Percentiles rank a stretch among this genome's conserved stretches.
Evolutionary conservation across 30 jellyfish, hydroid and myxozoan genomes (phyloP).

Genomic region (Turritopsis rubra): DNA sequence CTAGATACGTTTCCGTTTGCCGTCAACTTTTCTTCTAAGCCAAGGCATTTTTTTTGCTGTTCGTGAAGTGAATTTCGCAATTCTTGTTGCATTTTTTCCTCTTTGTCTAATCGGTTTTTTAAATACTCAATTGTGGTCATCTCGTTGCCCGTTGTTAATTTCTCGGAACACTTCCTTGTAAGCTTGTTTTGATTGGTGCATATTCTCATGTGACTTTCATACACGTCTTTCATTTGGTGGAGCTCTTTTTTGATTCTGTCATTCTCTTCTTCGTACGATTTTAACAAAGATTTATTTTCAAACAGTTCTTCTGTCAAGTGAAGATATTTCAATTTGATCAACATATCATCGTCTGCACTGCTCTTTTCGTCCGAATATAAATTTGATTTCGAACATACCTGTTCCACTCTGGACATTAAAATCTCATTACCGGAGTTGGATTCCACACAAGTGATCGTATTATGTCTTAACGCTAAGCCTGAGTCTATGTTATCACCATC

Average conservation of each 20-base stretch:
- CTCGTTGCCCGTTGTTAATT: not conserved
- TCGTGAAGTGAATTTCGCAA: conserved; percentile 22
- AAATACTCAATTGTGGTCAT: conserved; percentile 19
- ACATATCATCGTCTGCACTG: not conserved
- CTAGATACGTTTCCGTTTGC: not conserved
- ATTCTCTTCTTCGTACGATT: not conserved
- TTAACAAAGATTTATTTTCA: not conserved
- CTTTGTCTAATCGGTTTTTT: conserved; percentile 42
- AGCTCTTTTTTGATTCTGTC: conserved; percentile 14
- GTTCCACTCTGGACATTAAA: conserved; percentile 7
- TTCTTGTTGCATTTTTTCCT: conserved; percentile 58
- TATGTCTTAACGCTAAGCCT: not conserved
- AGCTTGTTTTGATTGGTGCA: conserved; percentile 11
- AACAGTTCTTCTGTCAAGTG: not conserved
- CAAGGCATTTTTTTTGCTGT: not conserved
- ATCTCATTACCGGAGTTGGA: not conserved
- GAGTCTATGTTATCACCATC: not conserved
- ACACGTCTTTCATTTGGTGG: conserved; percentile 32
- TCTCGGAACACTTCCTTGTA: not conserved
- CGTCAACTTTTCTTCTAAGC: conserved; percentile 9
- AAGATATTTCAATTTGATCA: not conserved
- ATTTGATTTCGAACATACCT: not conserved
- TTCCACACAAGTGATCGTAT: not conserved
- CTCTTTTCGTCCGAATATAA: not conserved
- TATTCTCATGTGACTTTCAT: conserved; percentile 21